These are phyloP conservation scores for Tauraco erythrolophus DNA, from an alignment of 2,113 vertebrate species.

Conservation along the genomic window DNA sequence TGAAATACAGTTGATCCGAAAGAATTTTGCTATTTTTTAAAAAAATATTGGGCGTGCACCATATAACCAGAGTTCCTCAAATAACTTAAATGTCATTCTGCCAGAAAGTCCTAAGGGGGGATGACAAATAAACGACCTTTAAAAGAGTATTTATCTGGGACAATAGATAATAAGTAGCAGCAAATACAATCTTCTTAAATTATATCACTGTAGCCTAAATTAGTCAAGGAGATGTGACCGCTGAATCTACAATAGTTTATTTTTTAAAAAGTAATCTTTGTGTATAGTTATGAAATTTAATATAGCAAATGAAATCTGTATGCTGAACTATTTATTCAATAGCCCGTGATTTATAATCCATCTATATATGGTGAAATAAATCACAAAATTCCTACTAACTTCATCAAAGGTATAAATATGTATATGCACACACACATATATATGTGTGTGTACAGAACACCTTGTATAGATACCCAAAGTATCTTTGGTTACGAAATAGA, in stretches of 20 bases:
- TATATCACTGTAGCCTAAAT: background rate
- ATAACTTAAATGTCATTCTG: background rate
- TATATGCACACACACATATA: background rate
- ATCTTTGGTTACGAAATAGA: background rate
- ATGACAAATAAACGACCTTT: background rate
- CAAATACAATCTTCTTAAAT: background rate
- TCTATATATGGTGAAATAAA: background rate
- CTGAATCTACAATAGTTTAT: background rate
- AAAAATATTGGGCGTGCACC: background rate
- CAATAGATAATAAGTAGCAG: background rate
- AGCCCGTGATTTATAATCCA: background rate
- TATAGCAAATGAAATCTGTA: background rate
- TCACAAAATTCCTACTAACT: background rate
- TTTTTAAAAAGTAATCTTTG: background rate
- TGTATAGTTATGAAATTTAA: background rate
- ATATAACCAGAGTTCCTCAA: background rate
- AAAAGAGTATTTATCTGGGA: background rate
- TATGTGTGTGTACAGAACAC: background rate
- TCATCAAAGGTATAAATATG: background rate
- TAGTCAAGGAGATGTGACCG: background rate
- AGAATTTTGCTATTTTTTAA: background rate
- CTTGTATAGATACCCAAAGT: background rate
- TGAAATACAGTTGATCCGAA: background rate
- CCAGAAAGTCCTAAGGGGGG: background rate
- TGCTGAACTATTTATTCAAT: background rate